Conservation (phyloP, 2,888 invertebrate genomes). For the Allygus modestus region DNA sequence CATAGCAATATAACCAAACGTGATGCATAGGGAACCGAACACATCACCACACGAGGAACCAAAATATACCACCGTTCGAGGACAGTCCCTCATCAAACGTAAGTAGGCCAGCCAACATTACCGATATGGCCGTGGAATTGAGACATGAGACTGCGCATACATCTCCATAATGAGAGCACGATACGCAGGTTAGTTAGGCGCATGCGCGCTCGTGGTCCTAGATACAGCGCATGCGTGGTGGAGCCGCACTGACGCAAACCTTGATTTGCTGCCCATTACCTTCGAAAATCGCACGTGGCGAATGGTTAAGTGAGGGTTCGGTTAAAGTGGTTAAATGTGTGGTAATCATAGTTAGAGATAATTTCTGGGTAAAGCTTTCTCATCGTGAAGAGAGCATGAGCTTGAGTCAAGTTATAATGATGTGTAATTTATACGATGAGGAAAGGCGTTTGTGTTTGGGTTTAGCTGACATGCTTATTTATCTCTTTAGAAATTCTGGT, state of each 20-base stretch:
- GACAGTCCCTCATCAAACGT: background rate
- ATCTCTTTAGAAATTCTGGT: background rate
- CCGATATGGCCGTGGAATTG: conserved; percentile 20
- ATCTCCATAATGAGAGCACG: conserved; percentile 47
- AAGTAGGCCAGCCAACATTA: conserved; percentile 9
- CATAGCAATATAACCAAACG: no score
- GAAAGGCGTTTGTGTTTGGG: conserved; percentile 11
- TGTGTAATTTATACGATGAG: conserved; percentile 27
- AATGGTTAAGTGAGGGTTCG: conserved; percentile 42
- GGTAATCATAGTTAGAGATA: conserved; percentile 30
- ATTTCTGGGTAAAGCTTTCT: conserved; percentile 10
- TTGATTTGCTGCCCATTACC: conserved; percentile 38
- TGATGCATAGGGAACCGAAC: no score
- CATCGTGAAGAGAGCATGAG: conserved; percentile 8
- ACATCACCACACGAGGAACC: no score
- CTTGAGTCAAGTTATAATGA: background rate
- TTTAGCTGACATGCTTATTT: background rate
- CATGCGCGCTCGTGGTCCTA: background rate
- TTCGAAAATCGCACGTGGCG: conserved; percentile 4
- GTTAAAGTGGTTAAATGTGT: conserved; percentile 36
- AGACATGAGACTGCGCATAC: conserved; percentile 28
- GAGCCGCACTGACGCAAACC: conserved; percentile 12
- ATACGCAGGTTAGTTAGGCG: conserved; percentile 23
- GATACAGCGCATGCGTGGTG: conserved; percentile 8
- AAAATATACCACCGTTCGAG: no score